Evolutionary conservation across 2,113 vertebrate genomes (phyloP).

Genomic region (Gasterosteus nipponicus): DNA sequence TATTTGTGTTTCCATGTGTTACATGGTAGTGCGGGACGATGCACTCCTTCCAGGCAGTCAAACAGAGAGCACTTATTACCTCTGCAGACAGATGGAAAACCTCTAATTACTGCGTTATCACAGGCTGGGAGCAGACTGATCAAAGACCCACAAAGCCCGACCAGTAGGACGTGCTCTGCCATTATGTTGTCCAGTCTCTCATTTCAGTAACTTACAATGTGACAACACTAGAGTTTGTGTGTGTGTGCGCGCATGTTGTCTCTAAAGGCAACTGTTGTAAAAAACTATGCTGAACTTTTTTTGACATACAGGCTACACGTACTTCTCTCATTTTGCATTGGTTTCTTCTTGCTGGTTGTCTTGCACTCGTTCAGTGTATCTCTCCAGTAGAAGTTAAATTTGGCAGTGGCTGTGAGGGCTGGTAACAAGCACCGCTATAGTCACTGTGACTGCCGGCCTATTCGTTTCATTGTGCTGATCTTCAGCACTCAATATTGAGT

Average conservation of each 20-base stretch:
- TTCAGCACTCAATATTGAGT: neutral
- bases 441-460: conserved; percentile 20
- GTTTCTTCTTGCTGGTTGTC: conserved; percentile 16
- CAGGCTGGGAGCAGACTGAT: conserved; percentile 25
- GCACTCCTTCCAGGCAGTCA: conserved; percentile 42
- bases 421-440: conserved; percentile 9
- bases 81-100: conserved; percentile 43
- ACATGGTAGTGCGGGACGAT: conserved; percentile 35
- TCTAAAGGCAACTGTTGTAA: neutral
- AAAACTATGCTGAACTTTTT: neutral
- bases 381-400: conserved; percentile 46
- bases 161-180: conserved; percentile 1
- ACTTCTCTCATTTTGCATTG: conserved; percentile 24
- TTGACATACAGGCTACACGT: conserved; percentile 1
- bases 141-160: conserved; percentile 16
- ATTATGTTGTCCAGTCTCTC: conserved; percentile 8
- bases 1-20: conserved; percentile 49
- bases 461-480: conserved; percentile 35
- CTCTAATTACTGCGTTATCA: conserved; percentile 46
- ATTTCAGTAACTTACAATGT: neutral
- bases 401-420: conserved; percentile 26
- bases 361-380: conserved; percentile 16
- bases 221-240: neutral
- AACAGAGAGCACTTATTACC: conserved; percentile 48
- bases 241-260: neutral